phyloP scores from a whole-genome alignment of 2,113 vertebrate species.

The Caloenas nicobarica region DNA sequence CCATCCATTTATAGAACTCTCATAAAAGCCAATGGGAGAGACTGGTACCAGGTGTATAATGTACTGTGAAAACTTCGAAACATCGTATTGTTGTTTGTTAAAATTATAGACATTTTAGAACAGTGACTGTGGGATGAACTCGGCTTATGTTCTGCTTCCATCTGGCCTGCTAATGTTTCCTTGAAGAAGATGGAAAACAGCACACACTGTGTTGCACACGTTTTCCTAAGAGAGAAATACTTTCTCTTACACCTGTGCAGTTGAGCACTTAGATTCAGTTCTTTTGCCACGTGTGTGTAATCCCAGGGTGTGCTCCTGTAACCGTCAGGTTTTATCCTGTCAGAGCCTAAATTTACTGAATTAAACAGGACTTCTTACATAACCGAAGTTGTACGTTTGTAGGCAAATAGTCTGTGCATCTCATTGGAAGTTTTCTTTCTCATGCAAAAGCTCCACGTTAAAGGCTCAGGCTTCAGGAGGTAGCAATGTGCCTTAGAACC shows the following conservation, averaged over 20 bases:
- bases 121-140: neutral
- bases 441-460: neutral
- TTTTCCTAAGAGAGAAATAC: neutral
- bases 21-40: neutral
- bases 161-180: conserved; percentile 26
- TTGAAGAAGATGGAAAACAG: neutral
- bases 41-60: neutral
- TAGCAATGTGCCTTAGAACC: neutral
- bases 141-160: conserved; percentile 21
- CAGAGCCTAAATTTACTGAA: neutral
- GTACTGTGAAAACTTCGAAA: neutral
- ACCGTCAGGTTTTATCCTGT: neutral
- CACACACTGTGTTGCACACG: neutral
- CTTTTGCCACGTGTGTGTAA: neutral
- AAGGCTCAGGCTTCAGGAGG: neutral
- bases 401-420: neutral
- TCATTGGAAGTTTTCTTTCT: neutral
- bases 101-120: conserved; percentile 36
- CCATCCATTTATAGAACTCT: neutral
- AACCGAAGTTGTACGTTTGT: neutral
- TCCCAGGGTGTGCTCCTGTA: neutral
- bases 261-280: neutral
- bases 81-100: neutral
- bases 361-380: neutral
- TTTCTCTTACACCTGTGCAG: neutral